These are phyloP conservation scores for Xestia ashworthii DNA, from an alignment of 2,888 invertebrate species.

Conservation along the genomic window DNA sequence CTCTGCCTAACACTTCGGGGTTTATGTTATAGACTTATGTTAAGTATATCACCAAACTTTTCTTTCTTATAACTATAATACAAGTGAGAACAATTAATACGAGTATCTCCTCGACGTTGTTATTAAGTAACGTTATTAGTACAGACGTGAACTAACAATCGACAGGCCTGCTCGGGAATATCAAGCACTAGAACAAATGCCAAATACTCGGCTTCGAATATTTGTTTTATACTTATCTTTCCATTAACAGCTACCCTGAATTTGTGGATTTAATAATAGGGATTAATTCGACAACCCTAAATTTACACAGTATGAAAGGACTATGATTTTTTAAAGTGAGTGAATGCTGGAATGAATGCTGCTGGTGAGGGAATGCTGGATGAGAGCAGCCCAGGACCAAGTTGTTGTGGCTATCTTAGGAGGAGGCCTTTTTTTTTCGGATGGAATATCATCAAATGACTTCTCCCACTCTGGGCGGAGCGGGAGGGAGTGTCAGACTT, in stretches of 20 bases:
- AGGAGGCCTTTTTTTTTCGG: too few relatives aligned
- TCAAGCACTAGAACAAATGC: conserved; percentile 30
- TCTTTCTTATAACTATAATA: background rate
- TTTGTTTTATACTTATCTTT: conserved; percentile 33
- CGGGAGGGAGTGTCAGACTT: too few relatives aligned
- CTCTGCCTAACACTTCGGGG: too few relatives aligned
- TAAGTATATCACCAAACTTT: background rate
- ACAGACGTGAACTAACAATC: conserved; percentile 47
- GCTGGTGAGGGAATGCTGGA: background rate
- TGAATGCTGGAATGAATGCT: background rate
- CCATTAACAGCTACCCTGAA: conserved; percentile 22
- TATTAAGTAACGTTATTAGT: conserved; percentile 35
- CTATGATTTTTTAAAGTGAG: conserved; percentile 11
- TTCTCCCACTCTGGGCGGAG: too few relatives aligned
- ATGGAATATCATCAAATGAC: too few relatives aligned
- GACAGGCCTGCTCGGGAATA: conserved; percentile 36
- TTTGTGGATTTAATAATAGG: background rate
- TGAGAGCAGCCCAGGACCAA: background rate
- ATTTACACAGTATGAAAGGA: background rate
- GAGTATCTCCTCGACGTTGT: conserved; percentile 2
- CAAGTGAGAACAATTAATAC: conserved; percentile 18
- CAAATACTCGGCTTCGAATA: conserved; percentile 21
- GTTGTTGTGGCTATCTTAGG: background rate
- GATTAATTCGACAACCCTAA: background rate
- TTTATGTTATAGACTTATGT: background rate